Percentiles rank a stretch among this genome's conserved stretches.
phyloP scores from a whole-genome alignment of 2,888 invertebrate genomes.

The Thereva nobilitata region DNA sequence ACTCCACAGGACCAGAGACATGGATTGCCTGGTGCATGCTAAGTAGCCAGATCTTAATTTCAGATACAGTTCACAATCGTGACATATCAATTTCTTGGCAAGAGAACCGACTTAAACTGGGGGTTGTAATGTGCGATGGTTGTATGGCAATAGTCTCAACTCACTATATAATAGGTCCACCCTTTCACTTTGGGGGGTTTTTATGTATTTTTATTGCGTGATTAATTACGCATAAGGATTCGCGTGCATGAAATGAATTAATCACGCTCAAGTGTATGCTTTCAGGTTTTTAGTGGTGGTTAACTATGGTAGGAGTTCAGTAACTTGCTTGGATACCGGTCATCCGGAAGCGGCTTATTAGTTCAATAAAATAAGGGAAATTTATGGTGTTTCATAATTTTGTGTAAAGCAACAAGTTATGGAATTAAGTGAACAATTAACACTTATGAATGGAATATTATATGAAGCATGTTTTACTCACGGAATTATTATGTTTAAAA shows the following conservation, averaged over 20 bases:
- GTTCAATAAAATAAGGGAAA: not conserved
- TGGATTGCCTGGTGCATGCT: slow-evolving; percentile 36
- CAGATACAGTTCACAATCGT: slow-evolving; percentile 36
- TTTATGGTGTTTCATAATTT: slow-evolving; percentile 1
- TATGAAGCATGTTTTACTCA: too few relatives aligned
- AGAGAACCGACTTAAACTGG: slow-evolving; percentile 11
- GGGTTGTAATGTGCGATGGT: slow-evolving; percentile 15
- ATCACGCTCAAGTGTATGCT: slow-evolving; percentile 11
- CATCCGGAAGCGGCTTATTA: slow-evolving; percentile 19
- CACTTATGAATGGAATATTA: too few relatives aligned
- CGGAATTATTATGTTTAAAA: too few relatives aligned
- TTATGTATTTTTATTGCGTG: slow-evolving; percentile 36
- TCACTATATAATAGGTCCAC: too few relatives aligned
- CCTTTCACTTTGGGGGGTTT: too few relatives aligned
- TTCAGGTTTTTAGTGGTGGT: slow-evolving; percentile 3
- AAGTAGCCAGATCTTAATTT: slow-evolving; percentile 38
- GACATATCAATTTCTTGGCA: slow-evolving; percentile 42
- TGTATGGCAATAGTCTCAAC: slow-evolving; percentile 11
- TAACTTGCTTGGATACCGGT: not conserved
- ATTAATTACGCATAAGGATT: slow-evolving; percentile 39
- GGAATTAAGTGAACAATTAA: too few relatives aligned
- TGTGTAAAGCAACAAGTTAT: slow-evolving; percentile 30
- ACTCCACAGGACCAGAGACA: slow-evolving; percentile 29
- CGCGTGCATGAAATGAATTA: slow-evolving; percentile 35
- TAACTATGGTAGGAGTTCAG: not conserved